phyloP scores from a whole-genome alignment of 92 coral and sea anemone genomes.

The Zoanthus sansibaricus region DNA sequence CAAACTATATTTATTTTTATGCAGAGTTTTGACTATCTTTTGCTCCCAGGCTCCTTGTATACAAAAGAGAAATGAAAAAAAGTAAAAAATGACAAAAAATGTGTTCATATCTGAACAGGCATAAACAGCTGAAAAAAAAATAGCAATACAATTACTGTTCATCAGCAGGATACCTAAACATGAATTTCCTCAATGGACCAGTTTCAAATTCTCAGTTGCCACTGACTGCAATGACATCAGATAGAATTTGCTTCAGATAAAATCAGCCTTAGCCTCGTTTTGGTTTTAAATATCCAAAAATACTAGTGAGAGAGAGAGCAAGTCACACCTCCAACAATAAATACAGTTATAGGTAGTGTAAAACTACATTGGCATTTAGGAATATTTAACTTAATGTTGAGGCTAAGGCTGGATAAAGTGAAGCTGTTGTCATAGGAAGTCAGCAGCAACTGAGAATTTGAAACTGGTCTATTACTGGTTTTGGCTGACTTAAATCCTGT shows the following conservation, averaged over 20 bases:
- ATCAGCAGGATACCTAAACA: slow-evolving; percentile 9
- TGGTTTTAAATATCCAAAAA: too few species aligned
- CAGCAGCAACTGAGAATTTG: too few species aligned
- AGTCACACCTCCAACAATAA: too few species aligned
- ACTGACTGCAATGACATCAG: neutral
- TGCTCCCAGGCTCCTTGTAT: slow-evolving; percentile 18
- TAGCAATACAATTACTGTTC: slow-evolving; percentile 12
- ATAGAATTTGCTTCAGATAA: neutral
- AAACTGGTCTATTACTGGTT: slow-evolving; percentile 1
- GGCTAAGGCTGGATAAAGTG: too few species aligned
- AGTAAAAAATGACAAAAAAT: neutral
- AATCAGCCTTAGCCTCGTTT: neutral
- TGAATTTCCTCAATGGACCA: neutral
- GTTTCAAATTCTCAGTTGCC: neutral
- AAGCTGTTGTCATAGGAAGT: too few species aligned
- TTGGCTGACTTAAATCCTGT: slow-evolving; percentile 24
- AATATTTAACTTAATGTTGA: too few species aligned
- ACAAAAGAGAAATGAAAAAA: slow-evolving; percentile 4
- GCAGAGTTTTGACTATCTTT: slow-evolving; percentile 15
- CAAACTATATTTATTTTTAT: slow-evolving; percentile 22
- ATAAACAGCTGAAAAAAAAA: slow-evolving; percentile 1
- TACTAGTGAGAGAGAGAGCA: too few species aligned
- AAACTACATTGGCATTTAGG: neutral
- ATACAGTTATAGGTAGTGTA: neutral
- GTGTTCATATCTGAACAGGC: slow-evolving; percentile 21